Percentiles rank a stretch among this genome's conserved stretches.
phyloP scores from a whole-genome alignment of 2,797 vertebrate genomes.

The Arctocebus calabarensis region DNA sequence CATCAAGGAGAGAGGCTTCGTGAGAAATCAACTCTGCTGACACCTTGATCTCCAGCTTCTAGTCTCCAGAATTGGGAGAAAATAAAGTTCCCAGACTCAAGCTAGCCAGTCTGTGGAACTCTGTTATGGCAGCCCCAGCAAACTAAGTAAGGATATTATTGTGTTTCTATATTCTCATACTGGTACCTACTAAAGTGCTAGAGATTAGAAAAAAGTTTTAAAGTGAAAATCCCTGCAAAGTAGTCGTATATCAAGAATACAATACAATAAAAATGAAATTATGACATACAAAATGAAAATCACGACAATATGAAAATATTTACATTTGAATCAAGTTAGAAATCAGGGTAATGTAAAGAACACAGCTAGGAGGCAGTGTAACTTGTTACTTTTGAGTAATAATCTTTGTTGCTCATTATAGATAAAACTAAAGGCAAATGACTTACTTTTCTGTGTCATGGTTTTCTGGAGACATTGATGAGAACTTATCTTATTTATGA shows the following conservation, averaged over 20 bases:
- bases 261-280: not conserved
- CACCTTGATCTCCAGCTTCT: not conserved
- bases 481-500: not conserved
- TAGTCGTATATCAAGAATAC: not conserved
- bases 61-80: not conserved
- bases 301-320: not conserved
- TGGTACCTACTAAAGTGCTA: not conserved
- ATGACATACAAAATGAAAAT: not conserved
- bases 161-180: not conserved
- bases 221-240: not conserved
- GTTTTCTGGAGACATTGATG: not conserved
- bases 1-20: not conserved
- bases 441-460: not conserved
- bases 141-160: not conserved
- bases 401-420: not conserved
- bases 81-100: not conserved
- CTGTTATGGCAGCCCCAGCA: not conserved
- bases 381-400: not conserved
- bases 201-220: not conserved
- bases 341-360: not conserved
- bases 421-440: not conserved
- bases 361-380: not conserved
- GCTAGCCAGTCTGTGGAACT: not conserved
- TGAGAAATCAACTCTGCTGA: not conserved
- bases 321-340: not conserved